A percentile compares a stretch with the other conserved stretches of the same genome.
Evolutionary conservation across 2,113 vertebrate species (phyloP).

Genomic region (human (Homo sapiens)): GRCh38 chrX:132850001-132850500

Average conservation of each 20-base stretch:
- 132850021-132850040: neutral
- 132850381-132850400: conserved; percentile 17
- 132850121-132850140: neutral
- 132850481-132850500: neutral
- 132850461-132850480: neutral
- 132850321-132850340: neutral
- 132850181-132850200: neutral
- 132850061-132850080: neutral
- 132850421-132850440: neutral
- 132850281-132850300: neutral
- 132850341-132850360: conserved; percentile 37
- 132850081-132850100: neutral
- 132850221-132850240: neutral
- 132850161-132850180: neutral
- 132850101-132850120: conserved; percentile 20
- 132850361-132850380: neutral
- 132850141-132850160: neutral
- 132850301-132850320: conserved; percentile 21
- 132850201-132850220: neutral
- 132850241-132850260: neutral
- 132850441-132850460: neutral
- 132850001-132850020: neutral
- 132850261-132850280: neutral
- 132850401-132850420: neutral
- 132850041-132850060: neutral